Evolutionary conservation across 2,113 vertebrate species (phyloP).

Genomic region (Centropus unirufus): DNA sequence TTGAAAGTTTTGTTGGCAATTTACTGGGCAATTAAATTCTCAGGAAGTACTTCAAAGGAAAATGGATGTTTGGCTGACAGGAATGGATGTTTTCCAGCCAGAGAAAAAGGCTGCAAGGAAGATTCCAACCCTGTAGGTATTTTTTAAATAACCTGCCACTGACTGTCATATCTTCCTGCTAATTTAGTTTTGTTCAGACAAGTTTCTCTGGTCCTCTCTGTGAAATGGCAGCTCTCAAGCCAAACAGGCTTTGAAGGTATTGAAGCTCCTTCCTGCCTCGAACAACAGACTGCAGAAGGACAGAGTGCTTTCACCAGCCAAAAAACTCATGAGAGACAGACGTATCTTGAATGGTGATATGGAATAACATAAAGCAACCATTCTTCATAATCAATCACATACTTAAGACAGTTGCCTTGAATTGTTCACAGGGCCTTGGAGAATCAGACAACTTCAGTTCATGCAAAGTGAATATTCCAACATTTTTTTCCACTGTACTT

Average conservation of each 20-base stretch:
- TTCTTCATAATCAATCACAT: not conserved
- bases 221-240: not conserved
- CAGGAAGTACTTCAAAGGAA: slow-evolving; percentile 41
- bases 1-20: slow-evolving; percentile 24
- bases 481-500: not conserved
- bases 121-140: not conserved
- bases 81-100: slow-evolving; percentile 10
- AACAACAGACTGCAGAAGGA: not conserved
- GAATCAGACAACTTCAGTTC: not conserved
- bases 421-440: not conserved
- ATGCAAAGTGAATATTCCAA: slow-evolving; percentile 41
- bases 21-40: slow-evolving; percentile 31
- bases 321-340: not conserved
- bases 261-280: not conserved
- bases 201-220: not conserved
- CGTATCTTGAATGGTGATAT: not conserved
- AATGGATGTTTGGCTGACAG: slow-evolving; percentile 18
- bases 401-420: not conserved
- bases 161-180: not conserved
- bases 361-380: not conserved
- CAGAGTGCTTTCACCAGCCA: not conserved
- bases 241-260: not conserved
- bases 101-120: not conserved
- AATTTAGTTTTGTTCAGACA: not conserved
- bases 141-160: not conserved